phyloP scores from a whole-genome alignment of 30 jellyfish, hydroid and myxozoan genomes.

The Hydractinia echinata region DNA sequence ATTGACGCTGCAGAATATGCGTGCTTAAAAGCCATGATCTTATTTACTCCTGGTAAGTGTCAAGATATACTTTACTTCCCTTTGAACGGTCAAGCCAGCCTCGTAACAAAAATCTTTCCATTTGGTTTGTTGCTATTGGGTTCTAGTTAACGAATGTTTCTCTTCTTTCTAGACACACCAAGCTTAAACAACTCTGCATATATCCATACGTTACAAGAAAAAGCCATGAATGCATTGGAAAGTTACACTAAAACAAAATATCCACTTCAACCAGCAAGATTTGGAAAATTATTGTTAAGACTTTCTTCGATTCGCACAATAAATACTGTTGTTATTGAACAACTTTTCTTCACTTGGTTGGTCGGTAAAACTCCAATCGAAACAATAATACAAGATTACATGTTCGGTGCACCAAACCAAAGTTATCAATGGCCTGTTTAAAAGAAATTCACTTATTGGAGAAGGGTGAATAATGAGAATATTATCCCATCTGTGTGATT shows the following conservation, averaged over 20 bases:
- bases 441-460: too few relatives aligned
- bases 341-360: not conserved
- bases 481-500: too few relatives aligned
- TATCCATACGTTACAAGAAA: slow-evolving; percentile 2
- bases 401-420: not conserved
- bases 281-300: not conserved
- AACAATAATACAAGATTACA: slow-evolving; percentile 6
- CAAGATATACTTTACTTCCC: too few relatives aligned
- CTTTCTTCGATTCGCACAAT: not conserved
- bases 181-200: not conserved
- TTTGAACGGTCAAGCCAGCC: too few relatives aligned
- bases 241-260: not conserved
- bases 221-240: slow-evolving; percentile 6
- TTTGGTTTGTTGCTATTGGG: too few relatives aligned
- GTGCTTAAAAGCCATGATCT: slow-evolving; percentile 71
- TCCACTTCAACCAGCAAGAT: not conserved
- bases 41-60: slow-evolving; percentile 73
- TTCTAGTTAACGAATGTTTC: too few relatives aligned
- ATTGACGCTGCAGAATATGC: slow-evolving; percentile 96
- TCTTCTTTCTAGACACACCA: slow-evolving; percentile 1
- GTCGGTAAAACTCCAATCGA: not conserved
- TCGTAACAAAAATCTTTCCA: too few relatives aligned
- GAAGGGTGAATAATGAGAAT: too few relatives aligned
- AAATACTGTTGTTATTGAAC: not conserved
- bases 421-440: too few relatives aligned